These are phyloP conservation scores for Mixornis gularis DNA, from an alignment of 2,113 vertebrate species.

Conservation along the genomic window DNA sequence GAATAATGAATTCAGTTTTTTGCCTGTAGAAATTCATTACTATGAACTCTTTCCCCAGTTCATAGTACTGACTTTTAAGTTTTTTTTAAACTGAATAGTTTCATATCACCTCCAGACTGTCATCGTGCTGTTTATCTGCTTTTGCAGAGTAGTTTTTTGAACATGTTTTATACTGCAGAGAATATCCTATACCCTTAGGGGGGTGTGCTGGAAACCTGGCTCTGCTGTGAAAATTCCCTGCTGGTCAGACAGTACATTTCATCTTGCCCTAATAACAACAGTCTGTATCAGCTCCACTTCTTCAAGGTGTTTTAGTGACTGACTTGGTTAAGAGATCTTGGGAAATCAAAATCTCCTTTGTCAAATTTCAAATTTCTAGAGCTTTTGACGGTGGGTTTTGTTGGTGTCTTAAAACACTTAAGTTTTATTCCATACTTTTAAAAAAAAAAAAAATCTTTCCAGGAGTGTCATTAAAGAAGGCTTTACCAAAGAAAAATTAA, in stretches of 20 bases:
- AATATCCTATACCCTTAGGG: neutral
- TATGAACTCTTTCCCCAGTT: neutral
- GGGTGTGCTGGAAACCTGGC: neutral
- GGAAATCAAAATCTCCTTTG: neutral
- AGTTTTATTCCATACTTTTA: neutral
- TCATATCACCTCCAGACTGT: neutral
- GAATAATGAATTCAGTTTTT: neutral
- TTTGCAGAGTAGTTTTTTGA: neutral
- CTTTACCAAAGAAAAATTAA: neutral
- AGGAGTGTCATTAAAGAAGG: neutral
- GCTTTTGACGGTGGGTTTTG: neutral
- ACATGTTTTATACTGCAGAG: neutral
- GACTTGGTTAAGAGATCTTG: neutral
- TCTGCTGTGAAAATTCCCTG: neutral
- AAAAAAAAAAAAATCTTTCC: neutral
- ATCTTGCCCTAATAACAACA: neutral
- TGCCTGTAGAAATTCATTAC: neutral
- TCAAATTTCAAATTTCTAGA: neutral
- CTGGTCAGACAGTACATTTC: neutral
- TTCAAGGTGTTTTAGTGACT: neutral
- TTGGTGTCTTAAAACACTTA: neutral
- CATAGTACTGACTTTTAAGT: neutral
- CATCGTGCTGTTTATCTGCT: neutral
- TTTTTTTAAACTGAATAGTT: neutral
- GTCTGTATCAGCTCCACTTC: neutral